phyloP scores from a whole-genome alignment of 2,797 vertebrate species.

The Nannoperca australis region DNA sequence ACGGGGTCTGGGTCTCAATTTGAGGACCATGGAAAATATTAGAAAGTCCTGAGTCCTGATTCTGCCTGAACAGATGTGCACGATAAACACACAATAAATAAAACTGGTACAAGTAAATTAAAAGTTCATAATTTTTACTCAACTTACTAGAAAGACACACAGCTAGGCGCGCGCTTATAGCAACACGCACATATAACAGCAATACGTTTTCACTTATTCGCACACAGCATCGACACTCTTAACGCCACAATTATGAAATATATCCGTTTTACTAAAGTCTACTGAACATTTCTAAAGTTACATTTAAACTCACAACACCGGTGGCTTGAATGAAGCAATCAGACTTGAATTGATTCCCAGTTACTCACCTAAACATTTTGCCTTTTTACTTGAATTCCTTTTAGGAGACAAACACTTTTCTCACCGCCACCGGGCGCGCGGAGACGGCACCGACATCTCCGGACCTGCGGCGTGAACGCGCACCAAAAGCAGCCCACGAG shows the following conservation, averaged over 20 bases:
- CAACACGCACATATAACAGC: too few species aligned
- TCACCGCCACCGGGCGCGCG: conserved; percentile 57
- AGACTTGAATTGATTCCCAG: neutral
- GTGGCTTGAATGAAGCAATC: neutral
- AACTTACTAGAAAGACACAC: neutral
- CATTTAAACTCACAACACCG: neutral
- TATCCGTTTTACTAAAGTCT: neutral
- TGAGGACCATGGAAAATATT: neutral
- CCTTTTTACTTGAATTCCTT: conserved; percentile 48
- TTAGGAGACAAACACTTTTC: conserved; percentile 44
- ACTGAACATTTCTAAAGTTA: neutral
- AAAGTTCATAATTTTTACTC: neutral
- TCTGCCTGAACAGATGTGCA: neutral
- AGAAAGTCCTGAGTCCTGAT: neutral
- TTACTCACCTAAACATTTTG: conserved; percentile 76
- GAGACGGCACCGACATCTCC: conserved; percentile 84
- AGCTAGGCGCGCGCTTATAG: neutral
- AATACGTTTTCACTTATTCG: neutral
- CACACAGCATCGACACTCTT: neutral
- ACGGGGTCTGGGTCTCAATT: too few species aligned
- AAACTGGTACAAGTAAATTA: neutral
- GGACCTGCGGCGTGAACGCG: conserved; percentile 73
- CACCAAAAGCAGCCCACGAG: conserved; percentile 19
- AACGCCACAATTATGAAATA: neutral
- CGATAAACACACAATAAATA: neutral